Conservation (phyloP, 2,113 vertebrate genomes). For the Struthio camelus region DNA sequence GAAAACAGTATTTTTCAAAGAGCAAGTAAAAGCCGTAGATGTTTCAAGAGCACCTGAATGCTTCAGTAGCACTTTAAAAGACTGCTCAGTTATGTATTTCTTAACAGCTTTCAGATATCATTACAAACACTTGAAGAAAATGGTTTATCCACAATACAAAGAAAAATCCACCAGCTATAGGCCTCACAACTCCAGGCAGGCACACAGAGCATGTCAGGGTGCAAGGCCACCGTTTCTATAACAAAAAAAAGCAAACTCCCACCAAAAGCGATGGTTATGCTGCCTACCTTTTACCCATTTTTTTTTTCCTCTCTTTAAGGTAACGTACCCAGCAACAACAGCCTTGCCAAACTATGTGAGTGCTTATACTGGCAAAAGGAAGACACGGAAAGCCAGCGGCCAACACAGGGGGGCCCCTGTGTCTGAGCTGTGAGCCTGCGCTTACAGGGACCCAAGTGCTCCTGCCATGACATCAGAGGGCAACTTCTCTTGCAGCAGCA, state of each 20-base stretch:
- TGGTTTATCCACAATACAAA: background rate
- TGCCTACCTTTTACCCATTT: background rate
- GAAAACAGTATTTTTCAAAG: background rate
- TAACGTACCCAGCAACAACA: fast-evolving
- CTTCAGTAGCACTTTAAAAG: background rate
- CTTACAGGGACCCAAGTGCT: fast-evolving
- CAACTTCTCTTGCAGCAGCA: background rate
- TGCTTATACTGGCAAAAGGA: background rate
- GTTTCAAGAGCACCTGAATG: background rate
- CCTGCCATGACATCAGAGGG: background rate
- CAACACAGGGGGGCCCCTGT: background rate
- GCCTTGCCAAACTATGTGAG: background rate
- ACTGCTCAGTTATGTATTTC: background rate
- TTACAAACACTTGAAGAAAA: background rate
- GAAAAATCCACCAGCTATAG: background rate
- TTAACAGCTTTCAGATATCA: background rate
- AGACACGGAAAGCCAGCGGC: background rate
- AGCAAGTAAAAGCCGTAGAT: background rate
- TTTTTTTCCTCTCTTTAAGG: background rate
- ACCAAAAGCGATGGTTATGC: background rate
- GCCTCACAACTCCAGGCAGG: background rate
- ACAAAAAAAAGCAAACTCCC: background rate
- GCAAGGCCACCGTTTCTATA: background rate
- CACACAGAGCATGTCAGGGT: too few species aligned
- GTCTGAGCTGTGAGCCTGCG: background rate